Evolutionary conservation across 2,113 vertebrate genomes (phyloP).

Genomic region (Perca fluviatilis): DNA sequence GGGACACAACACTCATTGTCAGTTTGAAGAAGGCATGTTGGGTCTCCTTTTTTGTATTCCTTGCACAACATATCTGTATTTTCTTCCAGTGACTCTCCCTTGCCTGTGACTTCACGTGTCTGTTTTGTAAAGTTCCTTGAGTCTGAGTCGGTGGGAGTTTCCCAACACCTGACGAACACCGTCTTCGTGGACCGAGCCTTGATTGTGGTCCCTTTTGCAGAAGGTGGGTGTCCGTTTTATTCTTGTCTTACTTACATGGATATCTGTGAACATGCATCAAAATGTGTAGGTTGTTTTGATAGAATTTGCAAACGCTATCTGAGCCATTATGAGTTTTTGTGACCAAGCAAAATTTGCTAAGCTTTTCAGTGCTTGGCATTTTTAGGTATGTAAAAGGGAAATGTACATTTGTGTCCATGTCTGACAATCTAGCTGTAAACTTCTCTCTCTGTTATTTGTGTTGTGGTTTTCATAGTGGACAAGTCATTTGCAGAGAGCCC

Average conservation of each 20-base stretch:
- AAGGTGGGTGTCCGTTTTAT: slow-evolving; percentile 93
- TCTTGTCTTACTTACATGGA: slow-evolving; percentile 21
- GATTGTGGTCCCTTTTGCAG: slow-evolving; percentile 99
- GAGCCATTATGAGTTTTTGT: slow-evolving; percentile 51
- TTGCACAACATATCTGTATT: slow-evolving; percentile 87
- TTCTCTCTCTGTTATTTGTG: slow-evolving; percentile 99
- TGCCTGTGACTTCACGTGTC: slow-evolving; percentile 99
- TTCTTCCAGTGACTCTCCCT: slow-evolving; percentile 97
- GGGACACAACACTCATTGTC: slow-evolving; percentile 20
- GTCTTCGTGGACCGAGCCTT: slow-evolving; percentile 99
- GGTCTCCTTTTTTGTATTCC: slow-evolving; percentile 75
- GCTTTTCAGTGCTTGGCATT: slow-evolving; percentile 67
- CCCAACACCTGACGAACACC: slow-evolving; percentile 99
- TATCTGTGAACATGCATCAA: slow-evolving; percentile 42
- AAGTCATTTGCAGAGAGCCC: slow-evolving; percentile 99
- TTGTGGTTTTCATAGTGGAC: slow-evolving; percentile 99
- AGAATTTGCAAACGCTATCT: slow-evolving; percentile 47
- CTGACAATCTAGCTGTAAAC: slow-evolving; percentile 91
- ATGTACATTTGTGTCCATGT: slow-evolving; percentile 82
- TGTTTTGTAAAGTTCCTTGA: slow-evolving; percentile 99
- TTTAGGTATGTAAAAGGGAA: slow-evolving; percentile 69
- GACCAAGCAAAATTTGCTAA: slow-evolving; percentile 55
- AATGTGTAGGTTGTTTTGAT: slow-evolving; percentile 55
- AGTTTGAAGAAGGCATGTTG: slow-evolving; percentile 54
- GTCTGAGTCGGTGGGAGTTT: slow-evolving; percentile 96